These are phyloP conservation scores for Sphinx pinastri DNA, from an alignment of 2,888 invertebrate genomes.

Conservation along the genomic window DNA sequence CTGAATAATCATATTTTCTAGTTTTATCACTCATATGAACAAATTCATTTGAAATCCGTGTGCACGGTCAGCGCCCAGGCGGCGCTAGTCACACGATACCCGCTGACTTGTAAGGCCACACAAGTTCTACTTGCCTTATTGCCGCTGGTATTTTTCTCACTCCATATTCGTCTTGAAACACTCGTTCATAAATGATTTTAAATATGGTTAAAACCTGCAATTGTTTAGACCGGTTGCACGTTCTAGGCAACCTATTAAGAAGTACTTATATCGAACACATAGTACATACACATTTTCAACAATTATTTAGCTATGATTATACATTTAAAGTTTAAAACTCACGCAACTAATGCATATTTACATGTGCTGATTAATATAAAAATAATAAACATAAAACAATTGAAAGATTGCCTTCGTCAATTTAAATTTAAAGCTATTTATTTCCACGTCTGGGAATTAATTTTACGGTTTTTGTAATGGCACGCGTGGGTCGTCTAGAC, in stretches of 20 bases:
- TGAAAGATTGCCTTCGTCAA: constrained; percentile 32
- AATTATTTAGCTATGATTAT: constrained; percentile 1
- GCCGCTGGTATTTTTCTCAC: constrained; percentile 56
- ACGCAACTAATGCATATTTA: background rate
- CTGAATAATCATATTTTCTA: constrained; percentile 52
- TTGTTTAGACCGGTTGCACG: constrained; percentile 40
- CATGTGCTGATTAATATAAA: background rate
- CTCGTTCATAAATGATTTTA: constrained; percentile 51
- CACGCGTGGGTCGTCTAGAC: constrained; percentile 47
- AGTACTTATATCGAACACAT: background rate
- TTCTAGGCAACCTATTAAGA: constrained; percentile 34
- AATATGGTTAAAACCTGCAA: constrained; percentile 51
- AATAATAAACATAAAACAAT: constrained; percentile 5
- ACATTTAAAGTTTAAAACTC: background rate
- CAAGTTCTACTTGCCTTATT: constrained; percentile 42
- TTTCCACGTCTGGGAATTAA: constrained; percentile 27
- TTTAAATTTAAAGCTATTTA: constrained; percentile 32
- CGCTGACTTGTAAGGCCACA: constrained; percentile 59
- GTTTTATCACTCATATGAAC: constrained; percentile 59
- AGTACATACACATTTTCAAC: background rate
- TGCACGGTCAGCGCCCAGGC: constrained; percentile 62
- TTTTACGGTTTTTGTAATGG: constrained; percentile 37
- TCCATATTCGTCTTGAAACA: constrained; percentile 52
- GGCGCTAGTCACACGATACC: constrained; percentile 69
- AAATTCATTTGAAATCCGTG: constrained; percentile 66